Base-by-base conservation (phyloP, 2,888 invertebrate species). In the Sphinx pinastri region DNA sequence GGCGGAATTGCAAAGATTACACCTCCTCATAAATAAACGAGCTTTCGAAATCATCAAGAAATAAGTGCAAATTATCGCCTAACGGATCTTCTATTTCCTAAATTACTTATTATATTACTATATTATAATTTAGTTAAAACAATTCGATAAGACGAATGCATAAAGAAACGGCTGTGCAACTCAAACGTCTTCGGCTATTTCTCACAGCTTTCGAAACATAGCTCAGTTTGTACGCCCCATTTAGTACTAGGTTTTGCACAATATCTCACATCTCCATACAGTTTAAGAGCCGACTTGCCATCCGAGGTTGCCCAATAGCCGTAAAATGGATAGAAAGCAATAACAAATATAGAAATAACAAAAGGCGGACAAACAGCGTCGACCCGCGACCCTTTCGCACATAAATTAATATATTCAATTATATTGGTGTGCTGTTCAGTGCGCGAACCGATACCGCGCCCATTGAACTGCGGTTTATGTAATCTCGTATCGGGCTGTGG, bases 351-450 rank as follows among this genome's bases (percentile, higher is more conserved):
- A 63, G 63, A 19, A 63, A 63, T 25, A 63, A 63, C 63, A 49
- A 19, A 63, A 63, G 49, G 63, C 63, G 16, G 63, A 63, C 49
- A 63, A 63, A 49, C 63, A 63, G 63, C 63, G 19, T 16, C 63
- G 63, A 63, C 63, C 63, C 49, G 63, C 63, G 63, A 63, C 63
- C 63, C 63, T 19, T 19, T 63, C 63, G 49, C 63, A 49, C 63
- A 63, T 63, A 63, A 63, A 63, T 63, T 63, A 63, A 63, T 63
- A 63, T 63, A 63, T 63, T 63, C 63, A 63, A 63, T 63, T 63
- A 60, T 60, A 60, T 11, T 45, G 45, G 45, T 12, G 11, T 55
- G 38, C 38, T 7, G 55, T 19, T 2, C 55, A 19, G 55, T 55
- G 55, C 19, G 19, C 19, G 11, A 19, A 38, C n/a, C 10, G 49